A percentile compares a stretch with the other conserved stretches of the same genome.
These are phyloP conservation scores for Agrotis ipsilon DNA, from an alignment of 2,888 invertebrate genomes.

Conservation along the genomic window DNA sequence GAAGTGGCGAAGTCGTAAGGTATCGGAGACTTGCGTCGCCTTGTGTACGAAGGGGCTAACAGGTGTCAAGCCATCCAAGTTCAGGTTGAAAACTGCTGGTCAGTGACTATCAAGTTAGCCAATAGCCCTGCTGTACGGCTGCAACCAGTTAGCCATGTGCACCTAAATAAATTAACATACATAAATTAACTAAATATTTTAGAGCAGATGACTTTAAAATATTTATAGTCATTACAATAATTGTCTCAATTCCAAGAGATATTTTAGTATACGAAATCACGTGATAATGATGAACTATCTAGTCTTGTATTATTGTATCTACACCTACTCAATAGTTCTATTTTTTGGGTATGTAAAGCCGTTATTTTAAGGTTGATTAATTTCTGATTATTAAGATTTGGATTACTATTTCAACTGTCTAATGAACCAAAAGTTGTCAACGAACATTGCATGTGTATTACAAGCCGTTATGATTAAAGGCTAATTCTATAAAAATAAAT, in stretches of 20 bases:
- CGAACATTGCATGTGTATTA: background rate
- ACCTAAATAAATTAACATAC: too few species aligned
- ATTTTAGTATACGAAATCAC: constrained; percentile 27
- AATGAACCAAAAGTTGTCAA: background rate
- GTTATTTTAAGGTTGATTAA: constrained; percentile 33
- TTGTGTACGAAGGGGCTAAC: too few species aligned
- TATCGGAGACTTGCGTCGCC: too few species aligned
- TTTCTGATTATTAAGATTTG: background rate
- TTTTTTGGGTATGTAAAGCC: constrained; percentile 13
- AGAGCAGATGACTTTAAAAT: background rate
- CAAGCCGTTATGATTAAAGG: too few species aligned
- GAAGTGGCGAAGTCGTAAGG: too few species aligned
- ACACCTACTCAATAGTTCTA: constrained; percentile 14
- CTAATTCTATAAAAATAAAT: too few species aligned
- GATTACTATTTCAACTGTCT: background rate
- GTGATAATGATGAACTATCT: constrained; percentile 33
- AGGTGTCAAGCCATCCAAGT: too few species aligned
- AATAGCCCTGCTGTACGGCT: too few species aligned
- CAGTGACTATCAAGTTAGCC: too few species aligned
- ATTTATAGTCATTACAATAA: constrained; percentile 24
- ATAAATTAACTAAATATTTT: background rate
- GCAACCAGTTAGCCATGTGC: too few species aligned
- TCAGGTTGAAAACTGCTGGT: too few species aligned
- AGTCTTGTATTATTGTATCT: constrained; percentile 1
- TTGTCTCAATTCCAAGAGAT: constrained; percentile 50